Base-by-base conservation (phyloP, 2,888 invertebrate genomes). In the Tridacna crocea region DNA sequence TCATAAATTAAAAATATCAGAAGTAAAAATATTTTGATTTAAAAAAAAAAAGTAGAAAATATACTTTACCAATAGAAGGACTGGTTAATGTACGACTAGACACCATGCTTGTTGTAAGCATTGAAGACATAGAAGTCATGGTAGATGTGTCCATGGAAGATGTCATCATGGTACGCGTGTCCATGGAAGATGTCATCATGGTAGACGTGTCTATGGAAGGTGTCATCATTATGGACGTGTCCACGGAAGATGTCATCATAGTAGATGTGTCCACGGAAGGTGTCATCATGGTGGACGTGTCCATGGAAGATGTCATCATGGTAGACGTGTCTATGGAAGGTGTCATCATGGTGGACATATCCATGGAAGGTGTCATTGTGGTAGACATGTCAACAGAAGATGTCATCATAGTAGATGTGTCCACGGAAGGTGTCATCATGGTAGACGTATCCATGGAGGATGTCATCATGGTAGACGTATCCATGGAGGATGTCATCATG, bases 361-460 rank as follows among this genome's bases (percentile, higher is more conserved):
- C 66, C 46, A 46, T 46, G 6, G 66, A 66, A 11, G 46, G 27
- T 46, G 24, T 66, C n/a, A n/a, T n/a, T 36, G 6, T 8, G 27
- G 66, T 66, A 24, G 66, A 66, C 6, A 22, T 15, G 15, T 36
- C 66, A 15, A 47, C n/a, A 68, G 72, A 72, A 8, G 72, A 72
- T 10, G 48, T 46, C 15, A 15, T 46, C 8, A 19, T 46, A 36
- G 72, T 22, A 24, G 72, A 72, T 48, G 72, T 22, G 4, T 22
- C 51, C n/a, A 51, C 51, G 3, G 55, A 3, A 55, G 6, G 1
- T 6, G 55, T 6, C 19, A 19, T 19, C 11, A 55, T 55, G 55
- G 55, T 24, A 15, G 72, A 51, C 13, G 72, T 15, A 12, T 11
- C 13, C 24, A 55, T 55, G 55, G 55, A 65, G 4, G 65, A 27